Base-by-base conservation (phyloP, 2,888 invertebrate species). In the Scaptomyza flava region DNA sequence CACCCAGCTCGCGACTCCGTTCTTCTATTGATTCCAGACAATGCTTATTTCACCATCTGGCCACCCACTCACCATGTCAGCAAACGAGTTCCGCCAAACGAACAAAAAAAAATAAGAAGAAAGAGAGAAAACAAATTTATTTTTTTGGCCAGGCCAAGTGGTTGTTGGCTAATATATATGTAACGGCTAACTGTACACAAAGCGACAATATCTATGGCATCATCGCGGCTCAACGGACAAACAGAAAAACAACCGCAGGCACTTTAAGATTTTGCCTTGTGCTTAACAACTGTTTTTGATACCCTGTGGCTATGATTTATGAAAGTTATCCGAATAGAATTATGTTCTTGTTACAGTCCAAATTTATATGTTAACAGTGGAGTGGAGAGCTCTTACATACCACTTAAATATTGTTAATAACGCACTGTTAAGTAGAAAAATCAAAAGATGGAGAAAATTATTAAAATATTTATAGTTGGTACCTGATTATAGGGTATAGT, bases 111-210 rank as follows among this genome's bases (percentile, higher is more conserved):
- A 14, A 5, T 27, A 27, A 27, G 1, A 27, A 27, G 27, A 27
- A 47, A 27, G 31, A 38, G 42, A 27, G 17, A 50, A 23, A 47
- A 42, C 38, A 11, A 46, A 47, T 36, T 36, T 36, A 8, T 17
- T 41, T 60, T 79, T 85, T 85, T 80, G 77, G 80, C 62, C 67
- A 58, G 60, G 53, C 65, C 68, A 68, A 67, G 42, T 64, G 51
- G 51, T 64, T 66, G 51, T 64, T 66, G 87, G 79, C 82, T 87
- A 83, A 87, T 83, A 87, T 79, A 83, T 87, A 85, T 83, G 88
- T 87, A 87, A 68, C 82, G 67, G 50, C 86, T 85, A 83, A 83
- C 82, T 85, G 82, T 87, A 87, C 88, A 72, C 74, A 86, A 85
- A 85, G 86, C 82, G 82, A 83, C 82, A 85, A 85, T 87, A 87